Percentiles rank a stretch among this genome's conserved stretches.
Conservation (phyloP, 2,888 invertebrate species). For the Cerastis leucographa region DNA sequence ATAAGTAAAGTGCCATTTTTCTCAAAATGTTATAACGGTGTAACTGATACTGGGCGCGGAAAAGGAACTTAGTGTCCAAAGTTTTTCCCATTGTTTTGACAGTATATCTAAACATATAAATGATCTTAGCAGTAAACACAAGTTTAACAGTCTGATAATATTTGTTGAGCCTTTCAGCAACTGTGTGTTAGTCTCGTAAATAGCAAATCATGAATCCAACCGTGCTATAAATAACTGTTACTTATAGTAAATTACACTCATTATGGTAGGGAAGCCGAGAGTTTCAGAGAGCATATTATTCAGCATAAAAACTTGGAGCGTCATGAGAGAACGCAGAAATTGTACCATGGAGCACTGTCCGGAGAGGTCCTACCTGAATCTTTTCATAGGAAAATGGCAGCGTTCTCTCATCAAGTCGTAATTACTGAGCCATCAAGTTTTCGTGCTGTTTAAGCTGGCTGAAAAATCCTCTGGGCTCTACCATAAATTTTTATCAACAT, state of each 20-base stretch:
- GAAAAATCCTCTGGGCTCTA: neutral
- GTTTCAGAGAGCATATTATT: neutral
- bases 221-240: constrained; percentile 15
- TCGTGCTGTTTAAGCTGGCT: neutral
- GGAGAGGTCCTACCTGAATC: neutral
- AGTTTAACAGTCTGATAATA: neutral
- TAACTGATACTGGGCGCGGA: too few species aligned
- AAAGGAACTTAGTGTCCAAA: too few species aligned
- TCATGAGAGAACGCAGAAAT: neutral
- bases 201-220: constrained; percentile 27
- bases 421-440: neutral
- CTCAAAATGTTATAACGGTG: too few species aligned
- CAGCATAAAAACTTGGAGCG: neutral
- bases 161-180: neutral
- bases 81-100: too few species aligned
- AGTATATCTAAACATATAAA: too few species aligned
- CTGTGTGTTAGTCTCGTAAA: constrained; percentile 11
- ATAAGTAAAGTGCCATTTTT: too few species aligned
- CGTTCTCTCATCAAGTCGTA: neutral
- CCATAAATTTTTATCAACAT: constrained; percentile 29
- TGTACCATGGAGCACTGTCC: neutral
- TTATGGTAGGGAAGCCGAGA: neutral
- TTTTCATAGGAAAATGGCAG: neutral
- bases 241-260: constrained; percentile 35
- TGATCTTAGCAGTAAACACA: too few species aligned